Percentiles rank a stretch among this genome's conserved stretches.
phyloP scores from a whole-genome alignment of 2,888 invertebrate species.

The Monopis laevigella region DNA sequence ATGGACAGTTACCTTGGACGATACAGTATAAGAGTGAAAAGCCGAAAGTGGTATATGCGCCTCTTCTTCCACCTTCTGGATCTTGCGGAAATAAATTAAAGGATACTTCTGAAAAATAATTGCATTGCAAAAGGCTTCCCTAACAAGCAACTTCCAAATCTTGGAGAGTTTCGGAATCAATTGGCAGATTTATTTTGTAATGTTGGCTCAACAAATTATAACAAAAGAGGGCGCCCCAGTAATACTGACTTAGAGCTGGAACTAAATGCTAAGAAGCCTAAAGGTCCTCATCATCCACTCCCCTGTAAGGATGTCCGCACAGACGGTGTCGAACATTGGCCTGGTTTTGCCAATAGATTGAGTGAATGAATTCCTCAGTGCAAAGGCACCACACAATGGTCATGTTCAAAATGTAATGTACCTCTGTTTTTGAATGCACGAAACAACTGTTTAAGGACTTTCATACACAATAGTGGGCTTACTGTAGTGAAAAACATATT shows the following conservation, averaged over 20 bases:
- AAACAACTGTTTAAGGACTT: too few relatives aligned
- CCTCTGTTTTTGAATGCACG: too few relatives aligned
- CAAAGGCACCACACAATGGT: not conserved
- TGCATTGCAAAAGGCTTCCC: not conserved
- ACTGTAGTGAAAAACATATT: too few relatives aligned
- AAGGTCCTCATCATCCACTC: not conserved
- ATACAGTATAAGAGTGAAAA: too few relatives aligned
- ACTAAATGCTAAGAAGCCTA: not conserved
- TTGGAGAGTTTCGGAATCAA: not conserved
- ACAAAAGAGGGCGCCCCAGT: not conserved
- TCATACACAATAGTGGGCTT: too few relatives aligned
- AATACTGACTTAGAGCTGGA: not conserved
- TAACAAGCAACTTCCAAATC: not conserved
- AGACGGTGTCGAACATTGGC: not conserved
- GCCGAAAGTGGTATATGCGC: too few relatives aligned
- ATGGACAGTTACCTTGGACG: too few relatives aligned
- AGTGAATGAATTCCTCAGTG: not conserved
- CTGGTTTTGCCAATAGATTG: not conserved
- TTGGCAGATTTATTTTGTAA: not conserved
- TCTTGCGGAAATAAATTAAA: not conserved
- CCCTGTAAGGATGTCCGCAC: not conserved
- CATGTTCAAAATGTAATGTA: not conserved
- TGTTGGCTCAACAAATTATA: not conserved
- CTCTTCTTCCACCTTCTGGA: too few relatives aligned
- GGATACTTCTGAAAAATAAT: not conserved